phyloP scores from a whole-genome alignment of 2,888 invertebrate species.

The Pyrgus malvae region DNA sequence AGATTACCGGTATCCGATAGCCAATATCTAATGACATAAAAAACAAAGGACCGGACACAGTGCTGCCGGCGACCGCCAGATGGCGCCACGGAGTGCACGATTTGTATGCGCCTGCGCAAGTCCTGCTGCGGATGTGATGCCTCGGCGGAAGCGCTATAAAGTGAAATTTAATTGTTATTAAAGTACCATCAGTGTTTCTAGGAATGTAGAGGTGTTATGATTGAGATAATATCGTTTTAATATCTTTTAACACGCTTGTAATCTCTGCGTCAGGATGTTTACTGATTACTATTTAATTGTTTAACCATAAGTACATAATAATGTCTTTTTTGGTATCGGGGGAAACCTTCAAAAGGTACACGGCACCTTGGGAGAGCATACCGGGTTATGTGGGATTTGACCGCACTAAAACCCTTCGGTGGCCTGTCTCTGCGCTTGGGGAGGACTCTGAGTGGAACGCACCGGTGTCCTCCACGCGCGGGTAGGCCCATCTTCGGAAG shows the following conservation, averaged over 20 bases:
- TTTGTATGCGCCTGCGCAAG: slow-evolving; percentile 63
- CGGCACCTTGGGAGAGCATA: too few relatives aligned
- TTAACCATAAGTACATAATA: not conserved
- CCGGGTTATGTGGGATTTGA: too few relatives aligned
- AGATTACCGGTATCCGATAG: slow-evolving; percentile 22
- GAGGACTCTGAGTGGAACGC: too few relatives aligned
- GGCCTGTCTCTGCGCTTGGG: too few relatives aligned
- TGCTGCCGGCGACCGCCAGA: slow-evolving; percentile 45
- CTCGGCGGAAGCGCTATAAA: slow-evolving; percentile 58
- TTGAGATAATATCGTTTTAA: slow-evolving; percentile 20
- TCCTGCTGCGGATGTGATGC: slow-evolving; percentile 51
- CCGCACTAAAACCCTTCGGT: too few relatives aligned
- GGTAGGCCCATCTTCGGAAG: too few relatives aligned
- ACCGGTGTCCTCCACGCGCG: too few relatives aligned
- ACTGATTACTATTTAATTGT: not conserved
- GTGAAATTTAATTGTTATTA: slow-evolving; percentile 65
- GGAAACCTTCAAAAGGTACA: too few relatives aligned
- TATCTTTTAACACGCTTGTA: not conserved
- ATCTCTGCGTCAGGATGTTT: not conserved
- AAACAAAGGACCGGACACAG: slow-evolving; percentile 32
- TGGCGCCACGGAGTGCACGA: slow-evolving; percentile 51
- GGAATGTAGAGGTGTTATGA: slow-evolving; percentile 16
- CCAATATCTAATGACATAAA: slow-evolving; percentile 18
- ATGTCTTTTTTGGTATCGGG: too few relatives aligned
- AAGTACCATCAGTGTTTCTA: slow-evolving; percentile 47